Percentiles rank a stretch among this genome's conserved stretches.
These are phyloP conservation scores for Varecia variegata DNA, from an alignment of 2,797 vertebrate species.

Conservation along the genomic window DNA sequence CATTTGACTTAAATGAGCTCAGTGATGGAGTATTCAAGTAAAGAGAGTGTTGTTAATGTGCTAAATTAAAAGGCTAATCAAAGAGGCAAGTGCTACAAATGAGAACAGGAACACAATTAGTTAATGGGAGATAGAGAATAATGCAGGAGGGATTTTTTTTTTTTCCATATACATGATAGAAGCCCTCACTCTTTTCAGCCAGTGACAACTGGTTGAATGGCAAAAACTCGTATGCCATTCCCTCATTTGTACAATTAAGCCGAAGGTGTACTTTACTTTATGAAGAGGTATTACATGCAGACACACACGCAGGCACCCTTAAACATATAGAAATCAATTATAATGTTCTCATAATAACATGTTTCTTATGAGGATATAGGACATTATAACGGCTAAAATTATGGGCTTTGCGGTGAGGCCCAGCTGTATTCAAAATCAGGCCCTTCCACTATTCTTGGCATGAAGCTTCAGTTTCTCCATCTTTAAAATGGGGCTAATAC, in stretches of 20 bases:
- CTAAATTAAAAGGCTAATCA: conserved; percentile 75
- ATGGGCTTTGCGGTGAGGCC: neutral
- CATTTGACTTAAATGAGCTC: conserved; percentile 80
- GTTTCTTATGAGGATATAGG: neutral
- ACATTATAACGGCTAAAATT: neutral
- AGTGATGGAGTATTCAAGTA: conserved; percentile 74
- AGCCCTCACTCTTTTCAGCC: neutral
- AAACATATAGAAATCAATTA: neutral
- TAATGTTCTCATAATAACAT: neutral
- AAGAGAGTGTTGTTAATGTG: conserved; percentile 63
- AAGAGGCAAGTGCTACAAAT: conserved; percentile 65
- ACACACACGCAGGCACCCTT: neutral
- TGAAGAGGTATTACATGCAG: no score
- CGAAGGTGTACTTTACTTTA: neutral
- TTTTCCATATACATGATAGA: neutral
- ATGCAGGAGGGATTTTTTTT: neutral
- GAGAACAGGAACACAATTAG: conserved; percentile 76
- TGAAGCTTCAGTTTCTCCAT: neutral
- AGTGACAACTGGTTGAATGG: no score
- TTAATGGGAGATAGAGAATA: conserved; percentile 59
- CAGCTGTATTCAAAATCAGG: neutral
- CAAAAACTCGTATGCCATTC: neutral
- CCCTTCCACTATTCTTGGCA: neutral
- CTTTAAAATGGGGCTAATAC: neutral
- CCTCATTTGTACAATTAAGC: neutral